Base-by-base conservation (phyloP, 1,140 invertebrate species). In the Achatina immaculata region DNA sequence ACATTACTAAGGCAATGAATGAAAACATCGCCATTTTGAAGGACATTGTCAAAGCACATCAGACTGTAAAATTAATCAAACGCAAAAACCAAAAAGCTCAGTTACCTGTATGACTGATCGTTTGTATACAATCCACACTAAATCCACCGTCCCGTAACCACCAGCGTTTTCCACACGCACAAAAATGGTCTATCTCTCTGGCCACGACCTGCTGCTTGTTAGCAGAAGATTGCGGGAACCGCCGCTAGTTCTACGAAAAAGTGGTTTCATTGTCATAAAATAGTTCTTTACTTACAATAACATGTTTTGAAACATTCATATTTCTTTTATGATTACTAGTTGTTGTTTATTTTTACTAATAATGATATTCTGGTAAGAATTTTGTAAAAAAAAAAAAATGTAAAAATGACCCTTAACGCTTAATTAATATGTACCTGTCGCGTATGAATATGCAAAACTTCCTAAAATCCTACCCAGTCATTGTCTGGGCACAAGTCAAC, bases 181-280 rank as follows among this genome's bases (percentile, higher is more conserved):
- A 62, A 19, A 62, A 62, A 62, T 62, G 21, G 6, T 62, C 4
- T 28, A 62, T n/a, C n/a, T n/a, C n/a, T 9, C 58, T 31, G 58
- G 58, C 31, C 28, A 62, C 58, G 31, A 62, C 58, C 58, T n/a
- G 58, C 19, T n/a, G 58, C 19, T 31, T 31, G n/a, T 28, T 62
- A 31, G 16, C 58, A 62, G 58, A 62, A 28, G 58, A 62, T 31
- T 62, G 58, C 58, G 28, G 58, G 58, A 62, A 62, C n/a, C 58
- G 16, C 28, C 58, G 58, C 58, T 4, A 62, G n/a, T 62, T 62
- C 7, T n/a, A 31, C 58, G 31, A 16, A 9, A n/a, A 62, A 62
- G n/a, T 6, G 3, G 58, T 62, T 31, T 48, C 28, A 62, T 62
- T 28, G 31, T 31, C 58, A 62, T 31, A 62, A 62, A 62, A 62